phyloP scores from a whole-genome alignment of 2,888 invertebrate genomes.

The Cantharis lateralis region DNA sequence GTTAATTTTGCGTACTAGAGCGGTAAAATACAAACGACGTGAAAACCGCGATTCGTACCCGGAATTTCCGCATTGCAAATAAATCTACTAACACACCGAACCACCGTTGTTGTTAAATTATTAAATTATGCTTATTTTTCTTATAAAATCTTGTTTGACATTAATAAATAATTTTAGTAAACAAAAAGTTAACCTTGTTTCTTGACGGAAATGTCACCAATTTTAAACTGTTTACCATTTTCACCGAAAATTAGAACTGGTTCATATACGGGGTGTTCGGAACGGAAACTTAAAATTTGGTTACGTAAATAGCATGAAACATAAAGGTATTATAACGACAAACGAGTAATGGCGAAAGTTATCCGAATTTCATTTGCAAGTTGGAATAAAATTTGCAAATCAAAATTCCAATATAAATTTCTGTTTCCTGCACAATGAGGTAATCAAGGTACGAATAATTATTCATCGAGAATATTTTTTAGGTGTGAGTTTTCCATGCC shows the following conservation, averaged over 20 bases:
- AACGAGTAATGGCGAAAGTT: background rate
- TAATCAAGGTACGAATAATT: background rate
- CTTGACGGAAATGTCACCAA: background rate
- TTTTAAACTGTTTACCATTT: background rate
- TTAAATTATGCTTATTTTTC: too few species aligned
- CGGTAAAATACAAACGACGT: too few species aligned
- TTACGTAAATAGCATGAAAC: background rate
- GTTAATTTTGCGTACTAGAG: too few species aligned
- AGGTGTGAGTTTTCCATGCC: background rate
- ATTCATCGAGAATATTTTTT: background rate
- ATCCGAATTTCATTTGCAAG: background rate
- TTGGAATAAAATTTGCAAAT: background rate
- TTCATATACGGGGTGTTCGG: background rate
- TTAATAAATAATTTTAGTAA: background rate
- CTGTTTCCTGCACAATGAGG: background rate
- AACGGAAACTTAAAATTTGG: background rate
- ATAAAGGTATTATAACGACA: background rate
- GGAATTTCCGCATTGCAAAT: background rate
- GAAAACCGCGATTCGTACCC: background rate
- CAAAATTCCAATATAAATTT: background rate
- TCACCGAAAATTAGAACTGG: background rate
- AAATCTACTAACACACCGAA: background rate
- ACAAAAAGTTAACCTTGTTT: background rate
- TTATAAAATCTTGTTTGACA: too few species aligned
- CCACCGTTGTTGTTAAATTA: too few species aligned